Conservation (phyloP, 2,888 invertebrate genomes). For the Eubasilissa splendida region DNA sequence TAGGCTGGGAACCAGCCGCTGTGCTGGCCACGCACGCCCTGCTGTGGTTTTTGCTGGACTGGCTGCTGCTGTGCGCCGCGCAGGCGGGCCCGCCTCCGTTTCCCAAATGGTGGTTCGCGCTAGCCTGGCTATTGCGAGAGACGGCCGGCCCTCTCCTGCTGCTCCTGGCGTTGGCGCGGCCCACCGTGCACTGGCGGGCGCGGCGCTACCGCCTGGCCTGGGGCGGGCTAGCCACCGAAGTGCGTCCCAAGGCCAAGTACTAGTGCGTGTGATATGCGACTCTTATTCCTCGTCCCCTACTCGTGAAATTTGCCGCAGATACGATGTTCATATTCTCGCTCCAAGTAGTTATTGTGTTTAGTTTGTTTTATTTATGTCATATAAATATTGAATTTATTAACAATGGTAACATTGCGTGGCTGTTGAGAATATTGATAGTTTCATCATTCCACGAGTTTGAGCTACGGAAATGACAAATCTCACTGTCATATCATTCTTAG, state of each 20-base stretch:
- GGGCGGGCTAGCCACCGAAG: constrained; percentile 95
- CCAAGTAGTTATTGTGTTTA: too few relatives aligned
- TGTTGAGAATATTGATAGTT: too few relatives aligned
- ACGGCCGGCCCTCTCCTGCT: constrained; percentile 91
- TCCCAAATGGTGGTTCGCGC: constrained; percentile 94
- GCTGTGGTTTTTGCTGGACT: constrained; percentile 97
- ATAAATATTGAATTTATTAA: too few relatives aligned
- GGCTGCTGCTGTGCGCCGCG: constrained; percentile 90
- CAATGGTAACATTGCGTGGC: too few relatives aligned
- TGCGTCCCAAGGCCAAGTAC: constrained; percentile 82
- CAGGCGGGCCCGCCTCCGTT: constrained; percentile 95
- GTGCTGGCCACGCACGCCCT: constrained; percentile 95
- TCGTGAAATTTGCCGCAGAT: background rate
- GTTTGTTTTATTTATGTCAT: too few relatives aligned
- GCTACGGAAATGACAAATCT: too few relatives aligned
- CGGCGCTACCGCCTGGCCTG: constrained; percentile 92
- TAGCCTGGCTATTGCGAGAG: constrained; percentile 96
- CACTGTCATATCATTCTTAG: too few relatives aligned
- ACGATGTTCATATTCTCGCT: too few relatives aligned
- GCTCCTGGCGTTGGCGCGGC: constrained; percentile 88
- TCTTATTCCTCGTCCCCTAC: background rate
- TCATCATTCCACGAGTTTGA: too few relatives aligned
- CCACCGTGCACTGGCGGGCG: constrained; percentile 94
- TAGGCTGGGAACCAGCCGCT: constrained; percentile 90
- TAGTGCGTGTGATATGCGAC: constrained; percentile 60